Percentiles rank a stretch among this genome's conserved stretches.
Evolutionary conservation across 2,797 vertebrate species (phyloP).

Genomic region (Pempheris klunzingeri): DNA sequence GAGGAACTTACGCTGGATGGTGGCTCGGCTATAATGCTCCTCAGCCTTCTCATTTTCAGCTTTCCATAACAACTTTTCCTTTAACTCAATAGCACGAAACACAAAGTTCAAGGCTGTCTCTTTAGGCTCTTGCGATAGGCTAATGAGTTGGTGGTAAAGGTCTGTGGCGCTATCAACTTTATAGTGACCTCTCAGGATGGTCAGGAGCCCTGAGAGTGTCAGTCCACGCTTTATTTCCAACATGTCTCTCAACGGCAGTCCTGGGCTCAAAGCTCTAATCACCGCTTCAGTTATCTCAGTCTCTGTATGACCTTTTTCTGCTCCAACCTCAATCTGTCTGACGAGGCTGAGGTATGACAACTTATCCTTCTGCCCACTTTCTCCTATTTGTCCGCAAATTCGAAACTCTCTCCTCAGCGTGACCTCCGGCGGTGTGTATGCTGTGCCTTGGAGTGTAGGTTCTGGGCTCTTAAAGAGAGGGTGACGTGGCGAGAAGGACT

Average conservation of each 20-base stretch:
- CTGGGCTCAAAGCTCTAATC: constrained; percentile 9
- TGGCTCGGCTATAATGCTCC: not conserved
- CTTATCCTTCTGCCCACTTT: not conserved
- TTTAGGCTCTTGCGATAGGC: constrained; percentile 14
- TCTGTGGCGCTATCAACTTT: constrained; percentile 16
- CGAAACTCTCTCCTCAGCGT: not conserved
- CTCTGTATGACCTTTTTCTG: not conserved
- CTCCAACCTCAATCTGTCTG: not conserved
- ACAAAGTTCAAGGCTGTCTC: constrained; percentile 28
- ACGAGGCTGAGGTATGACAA: not conserved
- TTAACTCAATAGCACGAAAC: constrained; percentile 23
- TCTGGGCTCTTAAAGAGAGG: too few species aligned
- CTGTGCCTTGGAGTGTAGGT: too few species aligned
- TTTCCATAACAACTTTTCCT: constrained; percentile 14
- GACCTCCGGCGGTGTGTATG: not conserved
- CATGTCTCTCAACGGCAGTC: constrained; percentile 10
- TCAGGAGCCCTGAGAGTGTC: not conserved
- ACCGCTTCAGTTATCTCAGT: constrained; percentile 21
- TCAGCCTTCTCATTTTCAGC: not conserved
- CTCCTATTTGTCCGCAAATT: not conserved
- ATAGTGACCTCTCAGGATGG: constrained; percentile 7
- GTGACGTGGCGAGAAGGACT: too few species aligned
- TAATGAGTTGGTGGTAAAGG: not conserved
- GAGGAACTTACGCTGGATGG: constrained; percentile 16
- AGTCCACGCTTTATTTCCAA: constrained; percentile 11